These are phyloP conservation scores for Sminthurinus signatus DNA, from an alignment of 1,140 invertebrate genomes.

Conservation along the genomic window DNA sequence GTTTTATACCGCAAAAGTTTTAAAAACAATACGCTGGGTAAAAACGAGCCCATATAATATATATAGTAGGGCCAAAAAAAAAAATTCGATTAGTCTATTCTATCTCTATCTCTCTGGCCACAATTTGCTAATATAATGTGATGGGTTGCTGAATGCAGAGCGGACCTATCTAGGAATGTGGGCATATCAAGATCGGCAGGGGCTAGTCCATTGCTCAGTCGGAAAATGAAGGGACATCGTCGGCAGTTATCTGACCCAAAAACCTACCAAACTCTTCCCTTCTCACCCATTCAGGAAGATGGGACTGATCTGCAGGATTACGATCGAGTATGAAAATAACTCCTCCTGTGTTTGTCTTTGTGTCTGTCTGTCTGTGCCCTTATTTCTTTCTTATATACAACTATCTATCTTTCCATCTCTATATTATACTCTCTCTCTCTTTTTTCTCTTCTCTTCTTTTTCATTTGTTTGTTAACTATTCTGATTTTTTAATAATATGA, in stretches of 20 bases:
- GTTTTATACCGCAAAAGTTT: no score
- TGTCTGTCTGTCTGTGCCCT: slow-evolving; percentile 42
- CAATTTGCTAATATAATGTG: slow-evolving; percentile 33
- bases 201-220: slow-evolving; percentile 42
- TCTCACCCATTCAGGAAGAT: slow-evolving; percentile 54
- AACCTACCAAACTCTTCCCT: slow-evolving; percentile 48
- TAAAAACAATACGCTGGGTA: background rate
- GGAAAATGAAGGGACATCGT: slow-evolving; percentile 49
- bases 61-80: background rate
- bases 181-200: slow-evolving; percentile 42
- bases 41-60: background rate
- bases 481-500: no score
- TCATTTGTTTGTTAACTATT: no score
- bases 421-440: no score
- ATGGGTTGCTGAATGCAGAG: slow-evolving; percentile 42
- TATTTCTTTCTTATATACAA: slow-evolving; percentile 18
- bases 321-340: slow-evolving; percentile 39
- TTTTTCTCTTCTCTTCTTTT: slow-evolving; percentile 11
- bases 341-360: slow-evolving; percentile 40
- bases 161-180: slow-evolving; percentile 40
- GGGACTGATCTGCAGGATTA: slow-evolving; percentile 47
- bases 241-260: slow-evolving; percentile 52
- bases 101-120: no score
- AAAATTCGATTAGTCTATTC: background rate
- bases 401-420: no score